A percentile compares a stretch with the other conserved stretches of the same genome.
These are phyloP conservation scores for Pyrrhosoma nymphula DNA, from an alignment of 2,888 invertebrate genomes.

Conservation along the genomic window DNA sequence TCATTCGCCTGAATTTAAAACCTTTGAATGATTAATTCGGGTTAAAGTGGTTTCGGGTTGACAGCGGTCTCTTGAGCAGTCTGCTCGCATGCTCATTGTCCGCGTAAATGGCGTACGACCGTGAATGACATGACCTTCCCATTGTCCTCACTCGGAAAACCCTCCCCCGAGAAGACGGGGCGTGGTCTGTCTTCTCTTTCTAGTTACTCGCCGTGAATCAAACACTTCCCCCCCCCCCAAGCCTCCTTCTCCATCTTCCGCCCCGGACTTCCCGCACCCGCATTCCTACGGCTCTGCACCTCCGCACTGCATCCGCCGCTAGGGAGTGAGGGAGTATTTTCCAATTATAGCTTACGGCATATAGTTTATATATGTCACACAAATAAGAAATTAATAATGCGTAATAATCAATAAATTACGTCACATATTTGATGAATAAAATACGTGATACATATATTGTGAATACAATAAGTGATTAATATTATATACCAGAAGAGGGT, in stretches of 20 bases:
- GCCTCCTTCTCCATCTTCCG: background rate
- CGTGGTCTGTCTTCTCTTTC: background rate
- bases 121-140: conserved; percentile 26
- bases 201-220: conserved; percentile 43
- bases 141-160: conserved; percentile 40
- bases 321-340: too few species aligned
- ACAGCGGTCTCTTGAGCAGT: conserved; percentile 10
- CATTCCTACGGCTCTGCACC: background rate
- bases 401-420: too few species aligned
- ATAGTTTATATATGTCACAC: too few species aligned
- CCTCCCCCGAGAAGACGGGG: background rate
- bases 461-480: too few species aligned
- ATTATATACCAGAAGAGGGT: too few species aligned
- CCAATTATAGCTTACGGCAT: too few species aligned
- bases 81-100: background rate
- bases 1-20: background rate
- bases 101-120: conserved; percentile 15
- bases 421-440: too few species aligned
- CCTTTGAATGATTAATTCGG: conserved; percentile 26
- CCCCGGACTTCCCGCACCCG: background rate
- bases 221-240: background rate
- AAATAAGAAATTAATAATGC: too few species aligned
- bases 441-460: too few species aligned
- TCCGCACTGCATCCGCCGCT: background rate
- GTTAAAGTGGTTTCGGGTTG: conserved; percentile 25